A percentile compares a stretch with the other conserved stretches of the same genome.
Evolutionary conservation across 1,140 invertebrate species (phyloP).

Genomic region (Drosophila oshimai): DNA sequence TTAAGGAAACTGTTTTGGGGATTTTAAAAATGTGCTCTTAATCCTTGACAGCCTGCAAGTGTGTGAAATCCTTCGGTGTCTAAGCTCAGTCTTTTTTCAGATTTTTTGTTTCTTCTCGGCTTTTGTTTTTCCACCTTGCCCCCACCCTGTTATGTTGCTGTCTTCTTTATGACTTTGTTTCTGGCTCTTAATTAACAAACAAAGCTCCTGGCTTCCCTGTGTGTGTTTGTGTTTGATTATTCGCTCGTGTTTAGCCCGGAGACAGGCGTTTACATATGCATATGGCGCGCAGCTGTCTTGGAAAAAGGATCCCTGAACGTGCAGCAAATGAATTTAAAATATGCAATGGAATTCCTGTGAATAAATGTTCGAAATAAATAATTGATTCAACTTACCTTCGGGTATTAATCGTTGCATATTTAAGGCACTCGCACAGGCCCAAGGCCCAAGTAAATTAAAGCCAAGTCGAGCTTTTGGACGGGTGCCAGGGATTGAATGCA

Average conservation of each 20-base stretch:
- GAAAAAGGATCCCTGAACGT: neutral
- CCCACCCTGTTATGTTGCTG: conserved; percentile 33
- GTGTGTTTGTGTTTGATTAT: conserved; percentile 55
- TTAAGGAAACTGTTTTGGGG: no score
- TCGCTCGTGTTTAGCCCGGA: conserved; percentile 41
- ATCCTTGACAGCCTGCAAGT: neutral
- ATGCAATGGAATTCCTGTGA: neutral
- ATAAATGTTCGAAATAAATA: conserved; percentile 15
- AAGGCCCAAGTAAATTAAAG: neutral
- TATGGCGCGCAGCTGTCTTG: conserved; percentile 11
- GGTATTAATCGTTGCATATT: conserved; percentile 20
- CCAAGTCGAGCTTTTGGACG: neutral
- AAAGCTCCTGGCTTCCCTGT: conserved; percentile 28
- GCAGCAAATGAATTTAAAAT: conserved; percentile 41
- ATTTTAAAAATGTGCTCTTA: neutral
- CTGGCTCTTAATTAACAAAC: conserved; percentile 78
- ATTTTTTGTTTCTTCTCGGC: conserved; percentile 22
- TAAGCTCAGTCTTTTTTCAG: neutral
- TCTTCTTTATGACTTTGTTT: conserved; percentile 76
- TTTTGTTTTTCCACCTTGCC: conserved; percentile 5
- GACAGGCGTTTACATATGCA: conserved; percentile 41
- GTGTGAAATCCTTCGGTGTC: neutral
- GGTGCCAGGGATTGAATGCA: conserved; percentile 9
- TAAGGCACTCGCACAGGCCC: neutral
- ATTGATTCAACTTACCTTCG: conserved; percentile 8